A percentile compares a stretch with the other conserved stretches of the same genome.
These are phyloP conservation scores for Cyanoderma ruficeps DNA, from an alignment of 2,113 vertebrate genomes.

Conservation along the genomic window DNA sequence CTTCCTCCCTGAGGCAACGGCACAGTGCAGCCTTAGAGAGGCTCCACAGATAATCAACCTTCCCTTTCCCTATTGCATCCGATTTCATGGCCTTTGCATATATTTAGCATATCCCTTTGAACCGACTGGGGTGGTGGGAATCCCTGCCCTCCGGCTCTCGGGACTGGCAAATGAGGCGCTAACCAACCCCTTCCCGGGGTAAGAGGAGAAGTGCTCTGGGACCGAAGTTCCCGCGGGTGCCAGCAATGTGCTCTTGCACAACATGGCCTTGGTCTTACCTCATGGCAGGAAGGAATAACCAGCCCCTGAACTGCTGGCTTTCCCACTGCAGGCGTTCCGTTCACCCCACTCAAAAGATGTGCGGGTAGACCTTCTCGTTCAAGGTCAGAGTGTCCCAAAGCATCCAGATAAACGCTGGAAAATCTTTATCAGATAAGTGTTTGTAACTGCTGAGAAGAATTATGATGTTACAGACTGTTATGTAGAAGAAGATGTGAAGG, in stretches of 20 bases:
- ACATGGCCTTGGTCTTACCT: not conserved
- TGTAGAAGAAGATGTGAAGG: not conserved
- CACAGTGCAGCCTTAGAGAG: not conserved
- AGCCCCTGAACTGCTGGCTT: not conserved
- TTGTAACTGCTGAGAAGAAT: not conserved
- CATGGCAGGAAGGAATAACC: not conserved
- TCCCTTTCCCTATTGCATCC: not conserved
- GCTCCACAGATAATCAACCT: not conserved
- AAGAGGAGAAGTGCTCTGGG: not conserved
- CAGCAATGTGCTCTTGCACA: accelerated
- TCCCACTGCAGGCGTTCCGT: not conserved
- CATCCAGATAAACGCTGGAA: not conserved
- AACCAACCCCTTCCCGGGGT: not conserved
- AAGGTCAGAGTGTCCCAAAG: not conserved
- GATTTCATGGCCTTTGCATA: not conserved
- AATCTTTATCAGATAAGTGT: not conserved
- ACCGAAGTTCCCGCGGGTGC: accelerated
- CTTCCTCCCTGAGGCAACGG: not conserved
- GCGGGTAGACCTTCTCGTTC: not conserved
- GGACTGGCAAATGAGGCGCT: not conserved
- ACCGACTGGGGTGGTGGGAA: not conserved
- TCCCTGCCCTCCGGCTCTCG: not conserved
- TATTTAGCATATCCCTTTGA: not conserved
- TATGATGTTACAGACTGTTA: not conserved
- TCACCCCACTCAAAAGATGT: not conserved